These are phyloP conservation scores for Phymatocera aterrima DNA, from an alignment of 2,888 invertebrate species.

Conservation along the genomic window DNA sequence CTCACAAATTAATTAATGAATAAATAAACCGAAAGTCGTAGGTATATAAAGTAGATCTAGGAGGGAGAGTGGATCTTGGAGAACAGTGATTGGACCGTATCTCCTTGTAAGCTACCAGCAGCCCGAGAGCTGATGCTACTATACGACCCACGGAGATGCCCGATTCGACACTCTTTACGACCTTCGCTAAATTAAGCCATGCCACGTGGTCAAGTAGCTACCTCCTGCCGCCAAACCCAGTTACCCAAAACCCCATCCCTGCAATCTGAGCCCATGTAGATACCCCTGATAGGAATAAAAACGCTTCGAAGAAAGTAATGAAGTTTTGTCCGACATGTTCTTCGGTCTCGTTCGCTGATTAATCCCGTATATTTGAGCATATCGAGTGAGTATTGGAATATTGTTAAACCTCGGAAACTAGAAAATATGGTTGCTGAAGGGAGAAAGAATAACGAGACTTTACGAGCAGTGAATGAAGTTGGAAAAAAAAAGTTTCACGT, in stretches of 20 bases:
- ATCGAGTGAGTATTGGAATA: neutral
- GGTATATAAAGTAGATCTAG: conserved; percentile 31
- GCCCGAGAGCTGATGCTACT: conserved; percentile 54
- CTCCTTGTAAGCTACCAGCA: conserved; percentile 56
- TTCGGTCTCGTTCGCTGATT: neutral
- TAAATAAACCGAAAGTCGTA: conserved; percentile 46
- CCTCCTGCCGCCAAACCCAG: neutral
- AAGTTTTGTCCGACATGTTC: neutral
- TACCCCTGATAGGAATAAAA: conserved; percentile 21
- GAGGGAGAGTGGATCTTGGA: conserved; percentile 41
- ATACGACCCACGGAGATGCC: conserved; percentile 51
- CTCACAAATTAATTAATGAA: conserved; percentile 50
- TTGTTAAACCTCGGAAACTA: neutral
- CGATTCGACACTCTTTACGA: conserved; percentile 57
- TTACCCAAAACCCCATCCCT: neutral
- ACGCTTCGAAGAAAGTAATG: conserved; percentile 6
- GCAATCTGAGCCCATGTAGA: neutral
- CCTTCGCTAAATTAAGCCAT: conserved; percentile 54
- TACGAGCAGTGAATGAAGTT: conserved; percentile 28
- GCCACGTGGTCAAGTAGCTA: conserved; percentile 45
- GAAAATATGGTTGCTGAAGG: neutral
- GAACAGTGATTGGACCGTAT: conserved; percentile 56
- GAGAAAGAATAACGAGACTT: neutral
- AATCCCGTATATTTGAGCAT: neutral
- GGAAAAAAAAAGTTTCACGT: conserved; percentile 34